Evolutionary conservation across 2,113 vertebrate species (phyloP).

Genomic region (Campylorhamphus procurvoides): DNA sequence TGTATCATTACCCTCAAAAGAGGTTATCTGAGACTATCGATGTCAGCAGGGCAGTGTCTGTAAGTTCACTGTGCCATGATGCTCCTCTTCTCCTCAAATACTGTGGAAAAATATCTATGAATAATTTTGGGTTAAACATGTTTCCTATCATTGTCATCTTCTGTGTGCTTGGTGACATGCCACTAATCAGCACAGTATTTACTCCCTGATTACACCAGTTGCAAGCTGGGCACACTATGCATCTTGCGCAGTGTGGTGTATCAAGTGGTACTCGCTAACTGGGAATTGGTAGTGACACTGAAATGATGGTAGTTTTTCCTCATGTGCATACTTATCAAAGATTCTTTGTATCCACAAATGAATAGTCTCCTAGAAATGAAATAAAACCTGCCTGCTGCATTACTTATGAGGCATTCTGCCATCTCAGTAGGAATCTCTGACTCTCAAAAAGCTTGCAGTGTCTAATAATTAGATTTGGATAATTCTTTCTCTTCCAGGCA

Average conservation of each 20-base stretch:
- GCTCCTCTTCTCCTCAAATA: neutral
- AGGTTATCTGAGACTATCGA: accelerated
- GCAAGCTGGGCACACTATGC: neutral
- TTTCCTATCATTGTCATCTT: neutral
- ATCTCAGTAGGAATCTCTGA: slow-evolving; percentile 46
- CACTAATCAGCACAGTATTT: slow-evolving; percentile 7
- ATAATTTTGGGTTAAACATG: neutral
- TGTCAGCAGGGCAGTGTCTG: too few relatives aligned
- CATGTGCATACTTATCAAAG: neutral
- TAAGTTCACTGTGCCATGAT: accelerated
- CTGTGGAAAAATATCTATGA: neutral
- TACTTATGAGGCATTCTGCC: slow-evolving; percentile 32
- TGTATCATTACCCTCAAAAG: neutral
- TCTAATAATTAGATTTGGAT: slow-evolving; percentile 59
- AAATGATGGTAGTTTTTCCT: neutral
- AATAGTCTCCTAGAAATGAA: slow-evolving; percentile 28
- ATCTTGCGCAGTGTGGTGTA: neutral
- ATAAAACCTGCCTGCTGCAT: slow-evolving; percentile 34
- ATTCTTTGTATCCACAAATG: slow-evolving; percentile 38
- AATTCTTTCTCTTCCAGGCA: slow-evolving; percentile 51
- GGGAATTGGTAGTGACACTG: neutral
- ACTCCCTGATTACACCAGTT: neutral
- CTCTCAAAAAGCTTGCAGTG: slow-evolving; percentile 45
- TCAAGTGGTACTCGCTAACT: neutral
- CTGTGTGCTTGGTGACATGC: neutral